Evolutionary conservation across 2,797 vertebrate genomes (phyloP).

Genomic region (Xenentodon cancila): DNA sequence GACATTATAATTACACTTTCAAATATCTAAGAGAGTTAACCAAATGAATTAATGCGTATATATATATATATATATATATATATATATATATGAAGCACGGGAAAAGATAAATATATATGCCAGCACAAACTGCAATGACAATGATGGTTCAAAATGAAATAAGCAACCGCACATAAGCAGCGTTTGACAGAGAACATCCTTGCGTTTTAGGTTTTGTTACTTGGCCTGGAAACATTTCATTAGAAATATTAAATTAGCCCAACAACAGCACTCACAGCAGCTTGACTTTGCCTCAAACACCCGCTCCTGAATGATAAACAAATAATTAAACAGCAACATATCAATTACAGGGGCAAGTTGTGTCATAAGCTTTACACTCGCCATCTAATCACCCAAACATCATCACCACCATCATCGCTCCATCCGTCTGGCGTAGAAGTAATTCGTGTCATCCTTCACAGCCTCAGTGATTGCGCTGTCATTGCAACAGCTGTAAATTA

Average conservation of each 20-base stretch:
- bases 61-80: too few species aligned
- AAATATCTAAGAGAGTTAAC: too few species aligned
- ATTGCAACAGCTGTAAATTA: constrained; percentile 52
- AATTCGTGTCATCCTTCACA: background rate
- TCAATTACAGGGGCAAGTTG: too few species aligned
- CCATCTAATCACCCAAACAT: background rate
- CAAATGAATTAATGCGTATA: too few species aligned
- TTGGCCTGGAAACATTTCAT: background rate
- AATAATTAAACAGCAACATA: constrained; percentile 31
- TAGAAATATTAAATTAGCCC: constrained; percentile 1
- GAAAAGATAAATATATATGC: too few species aligned
- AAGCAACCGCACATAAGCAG: background rate
- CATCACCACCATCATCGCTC: constrained; percentile 7
- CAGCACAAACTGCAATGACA: too few species aligned
- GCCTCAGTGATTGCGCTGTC: constrained; percentile 24
- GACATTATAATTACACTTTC: too few species aligned
- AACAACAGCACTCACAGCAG: too few species aligned
- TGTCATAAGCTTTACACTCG: too few species aligned
- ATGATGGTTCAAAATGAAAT: background rate
- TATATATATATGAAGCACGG: too few species aligned
- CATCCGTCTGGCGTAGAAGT: constrained; percentile 28
- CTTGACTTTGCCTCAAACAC: background rate
- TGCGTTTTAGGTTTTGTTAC: constrained; percentile 19
- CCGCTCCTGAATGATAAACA: constrained; percentile 24
- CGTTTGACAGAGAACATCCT: background rate